Conservation (phyloP, 2,113 vertebrate species). For the Sus scrofa region T2T-Sscrofa CM000830.6:104378501-104379000, state of each 20-base stretch:
- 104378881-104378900: neutral
- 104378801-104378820: neutral
- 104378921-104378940: neutral
- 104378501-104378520: constrained; percentile 50
- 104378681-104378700: constrained; percentile 21
- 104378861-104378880: neutral
- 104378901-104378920: neutral
- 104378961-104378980: constrained; percentile 30
- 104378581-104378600: constrained; percentile 39
- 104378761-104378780: neutral
- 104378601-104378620: neutral
- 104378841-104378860: neutral
- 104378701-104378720: neutral
- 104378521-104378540: constrained; percentile 7
- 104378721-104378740: neutral
- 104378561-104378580: constrained; percentile 48
- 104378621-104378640: constrained; percentile 48
- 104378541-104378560: neutral
- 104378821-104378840: neutral
- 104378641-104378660: constrained; percentile 45
- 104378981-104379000: neutral
- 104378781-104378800: neutral
- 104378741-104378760: constrained; percentile 21
- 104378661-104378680: constrained; percentile 49
- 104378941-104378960: neutral